These are phyloP conservation scores for Pygoscelis adeliae DNA, from an alignment of 2,113 vertebrate species.

Conservation along the genomic window DNA sequence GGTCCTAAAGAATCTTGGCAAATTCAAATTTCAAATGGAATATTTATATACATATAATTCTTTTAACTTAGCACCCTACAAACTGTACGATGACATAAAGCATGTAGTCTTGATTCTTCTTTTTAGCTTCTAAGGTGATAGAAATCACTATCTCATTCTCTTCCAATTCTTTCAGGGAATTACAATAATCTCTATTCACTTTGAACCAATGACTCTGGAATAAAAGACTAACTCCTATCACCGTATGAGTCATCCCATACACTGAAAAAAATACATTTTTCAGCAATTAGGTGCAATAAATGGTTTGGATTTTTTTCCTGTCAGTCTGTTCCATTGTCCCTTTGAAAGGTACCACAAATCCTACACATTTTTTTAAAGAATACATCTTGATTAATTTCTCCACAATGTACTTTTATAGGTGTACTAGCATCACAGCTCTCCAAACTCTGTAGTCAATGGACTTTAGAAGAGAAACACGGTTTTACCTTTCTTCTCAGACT, in stretches of 20 bases:
- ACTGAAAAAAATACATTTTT: not conserved
- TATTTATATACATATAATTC: not conserved
- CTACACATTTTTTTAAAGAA: not conserved
- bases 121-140: not conserved
- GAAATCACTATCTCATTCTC: not conserved
- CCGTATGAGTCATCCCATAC: not conserved
- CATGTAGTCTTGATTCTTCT: not conserved
- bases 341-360: not conserved
- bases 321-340: not conserved
- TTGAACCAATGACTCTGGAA: not conserved
- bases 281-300: not conserved
- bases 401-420: not conserved
- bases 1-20: not conserved
- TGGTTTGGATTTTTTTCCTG: not conserved
- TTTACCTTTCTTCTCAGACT: not conserved
- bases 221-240: not conserved
- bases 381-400: not conserved
- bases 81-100: not conserved
- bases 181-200: not conserved
- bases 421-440: not conserved
- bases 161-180: not conserved
- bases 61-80: not conserved
- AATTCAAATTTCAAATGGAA: not conserved
- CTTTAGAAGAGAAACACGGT: not conserved
- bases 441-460: not conserved